A percentile compares a stretch with the other conserved stretches of the same genome.
Conservation (phyloP, 2,797 vertebrate species). For the Buceros bicornis region DNA sequence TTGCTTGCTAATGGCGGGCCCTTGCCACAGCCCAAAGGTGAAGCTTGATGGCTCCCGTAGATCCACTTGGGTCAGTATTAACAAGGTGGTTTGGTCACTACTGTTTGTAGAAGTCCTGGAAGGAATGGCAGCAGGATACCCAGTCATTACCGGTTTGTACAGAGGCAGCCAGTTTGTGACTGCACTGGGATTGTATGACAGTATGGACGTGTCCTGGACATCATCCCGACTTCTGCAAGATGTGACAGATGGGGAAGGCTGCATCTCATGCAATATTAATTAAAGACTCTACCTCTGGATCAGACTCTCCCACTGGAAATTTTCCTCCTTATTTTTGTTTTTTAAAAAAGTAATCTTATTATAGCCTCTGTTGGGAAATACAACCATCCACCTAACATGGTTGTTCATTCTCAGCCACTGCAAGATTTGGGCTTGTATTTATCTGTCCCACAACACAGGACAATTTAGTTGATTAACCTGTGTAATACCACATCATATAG, state of each 20-base stretch:
- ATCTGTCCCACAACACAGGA: not conserved
- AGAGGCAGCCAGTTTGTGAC: not conserved
- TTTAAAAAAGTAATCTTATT: too few species aligned
- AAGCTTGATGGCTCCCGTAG: not conserved
- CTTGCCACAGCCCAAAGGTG: not conserved
- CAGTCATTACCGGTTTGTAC: not conserved
- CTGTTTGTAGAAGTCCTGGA: not conserved
- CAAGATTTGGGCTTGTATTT: not conserved
- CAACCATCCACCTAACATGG: not conserved
- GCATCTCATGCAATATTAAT: not conserved
- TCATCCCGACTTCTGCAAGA: not conserved
- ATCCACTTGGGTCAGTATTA: not conserved
- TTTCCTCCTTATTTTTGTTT: not conserved
- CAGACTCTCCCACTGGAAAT: not conserved
- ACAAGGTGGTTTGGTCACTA: not conserved
- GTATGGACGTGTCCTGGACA: not conserved
- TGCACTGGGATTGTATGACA: not conserved
- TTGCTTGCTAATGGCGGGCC: not conserved
- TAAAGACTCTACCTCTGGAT: not conserved
- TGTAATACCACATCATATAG: not conserved
- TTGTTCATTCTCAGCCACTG: not conserved
- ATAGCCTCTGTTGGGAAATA: not conserved
- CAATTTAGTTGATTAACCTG: not conserved
- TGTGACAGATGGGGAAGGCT: not conserved
- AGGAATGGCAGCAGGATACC: not conserved